Percentiles rank a stretch among this genome's conserved stretches.
Evolutionary conservation across 2,888 invertebrate species (phyloP).

Genomic region (Tortrix viridana): DNA sequence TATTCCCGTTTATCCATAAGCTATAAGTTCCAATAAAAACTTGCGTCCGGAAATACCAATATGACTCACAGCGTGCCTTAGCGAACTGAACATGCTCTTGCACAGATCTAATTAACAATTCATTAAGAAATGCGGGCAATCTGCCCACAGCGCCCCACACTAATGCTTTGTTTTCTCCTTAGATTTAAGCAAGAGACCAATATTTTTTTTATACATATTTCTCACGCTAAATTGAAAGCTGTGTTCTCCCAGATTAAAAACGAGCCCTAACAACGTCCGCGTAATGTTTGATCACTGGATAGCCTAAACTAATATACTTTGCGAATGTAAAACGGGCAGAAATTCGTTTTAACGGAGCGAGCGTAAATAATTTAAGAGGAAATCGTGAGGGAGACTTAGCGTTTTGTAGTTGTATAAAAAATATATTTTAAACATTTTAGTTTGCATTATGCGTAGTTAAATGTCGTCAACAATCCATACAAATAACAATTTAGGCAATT

Average conservation of each 20-base stretch:
- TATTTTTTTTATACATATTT: too few species aligned
- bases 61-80: slow-evolving; percentile 21
- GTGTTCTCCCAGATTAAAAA: too few species aligned
- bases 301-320: slow-evolving; percentile 26
- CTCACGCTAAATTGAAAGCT: too few species aligned
- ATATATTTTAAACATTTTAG: too few species aligned
- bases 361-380: slow-evolving; percentile 22
- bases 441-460: too few species aligned
- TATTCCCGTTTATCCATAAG: slow-evolving; percentile 11
- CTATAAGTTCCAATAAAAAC: slow-evolving; percentile 16
- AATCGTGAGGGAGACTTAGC: slow-evolving; percentile 17
- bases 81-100: slow-evolving; percentile 1
- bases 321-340: slow-evolving; percentile 4
- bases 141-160: too few species aligned
- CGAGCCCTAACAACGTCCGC: too few species aligned
- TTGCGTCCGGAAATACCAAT: slow-evolving; percentile 27
- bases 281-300: slow-evolving; percentile 8
- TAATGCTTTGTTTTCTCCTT: too few species aligned
- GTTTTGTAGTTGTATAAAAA: too few species aligned
- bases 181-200: too few species aligned
- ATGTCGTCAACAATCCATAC: too few species aligned
- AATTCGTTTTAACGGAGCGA: slow-evolving; percentile 24
- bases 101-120: slow-evolving; percentile 5
- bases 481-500: background rate
- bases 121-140: background rate